These are phyloP conservation scores for Manduca sexta DNA, from an alignment of 1,140 invertebrate genomes.

Conservation along the genomic window DNA sequence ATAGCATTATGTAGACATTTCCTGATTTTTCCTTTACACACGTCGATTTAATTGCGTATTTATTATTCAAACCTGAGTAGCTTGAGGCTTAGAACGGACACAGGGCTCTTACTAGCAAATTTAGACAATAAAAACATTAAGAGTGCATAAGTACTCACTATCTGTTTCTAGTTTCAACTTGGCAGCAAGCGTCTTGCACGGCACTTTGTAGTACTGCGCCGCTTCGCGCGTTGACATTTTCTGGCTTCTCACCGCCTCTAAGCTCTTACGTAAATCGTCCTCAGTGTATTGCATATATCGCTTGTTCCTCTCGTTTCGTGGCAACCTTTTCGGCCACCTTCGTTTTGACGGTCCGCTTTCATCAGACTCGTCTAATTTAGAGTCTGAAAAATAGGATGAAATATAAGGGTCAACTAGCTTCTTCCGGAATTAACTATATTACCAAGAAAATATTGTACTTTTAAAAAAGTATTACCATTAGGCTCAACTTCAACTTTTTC, in stretches of 20 bases:
- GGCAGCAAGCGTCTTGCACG: conserved; percentile 3
- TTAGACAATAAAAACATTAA: too few relatives aligned
- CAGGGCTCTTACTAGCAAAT: too few relatives aligned
- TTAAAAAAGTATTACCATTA: neutral
- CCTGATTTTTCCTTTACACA: too few relatives aligned
- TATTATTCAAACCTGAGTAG: too few relatives aligned
- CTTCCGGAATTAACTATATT: too few relatives aligned
- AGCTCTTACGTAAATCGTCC: neutral
- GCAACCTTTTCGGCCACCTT: conserved; percentile 28
- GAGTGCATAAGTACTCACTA: neutral
- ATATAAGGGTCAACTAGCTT: too few relatives aligned
- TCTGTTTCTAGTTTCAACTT: neutral
- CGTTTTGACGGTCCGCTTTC: conserved; percentile 1
- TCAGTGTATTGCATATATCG: conserved; percentile 23
- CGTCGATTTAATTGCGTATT: too few relatives aligned
- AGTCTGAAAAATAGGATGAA: neutral
- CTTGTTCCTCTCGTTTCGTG: conserved; percentile 15
- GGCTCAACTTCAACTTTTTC: neutral
- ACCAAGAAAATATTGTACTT: too few relatives aligned
- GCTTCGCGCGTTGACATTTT: conserved; percentile 1
- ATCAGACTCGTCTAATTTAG: neutral
- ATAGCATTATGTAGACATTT: too few relatives aligned
- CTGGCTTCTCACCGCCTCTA: neutral
- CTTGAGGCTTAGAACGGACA: too few relatives aligned
- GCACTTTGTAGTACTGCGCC: neutral